These are phyloP conservation scores for Oryctes rhinoceros DNA, from an alignment of 1,140 invertebrate genomes.

Conservation along the genomic window DNA sequence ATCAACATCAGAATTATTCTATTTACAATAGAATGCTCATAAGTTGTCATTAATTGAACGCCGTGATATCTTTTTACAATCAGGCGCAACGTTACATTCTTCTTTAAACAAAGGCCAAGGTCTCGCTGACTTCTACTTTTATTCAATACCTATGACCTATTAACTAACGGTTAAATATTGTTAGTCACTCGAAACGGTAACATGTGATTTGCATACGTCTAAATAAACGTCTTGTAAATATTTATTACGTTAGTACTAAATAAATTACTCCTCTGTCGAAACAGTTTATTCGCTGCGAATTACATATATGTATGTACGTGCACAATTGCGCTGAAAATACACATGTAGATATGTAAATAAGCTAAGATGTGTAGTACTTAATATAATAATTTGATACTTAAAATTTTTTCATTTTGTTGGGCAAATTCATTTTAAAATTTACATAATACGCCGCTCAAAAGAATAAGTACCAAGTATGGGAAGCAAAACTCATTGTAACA, in stretches of 20 bases:
- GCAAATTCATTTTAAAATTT: too few relatives aligned
- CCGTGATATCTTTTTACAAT: conserved; percentile 10
- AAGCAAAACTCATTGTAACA: too few relatives aligned
- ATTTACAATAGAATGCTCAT: conserved; percentile 30
- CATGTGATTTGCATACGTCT: conserved; percentile 31
- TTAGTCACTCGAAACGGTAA: conserved; percentile 33
- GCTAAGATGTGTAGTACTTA: too few relatives aligned
- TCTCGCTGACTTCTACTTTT: conserved; percentile 21
- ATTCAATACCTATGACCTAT: conserved; percentile 34
- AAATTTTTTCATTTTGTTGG: too few relatives aligned
- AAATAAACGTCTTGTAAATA: conserved; percentile 32
- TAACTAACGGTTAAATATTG: conserved; percentile 29
- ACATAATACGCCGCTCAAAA: too few relatives aligned
- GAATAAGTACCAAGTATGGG: too few relatives aligned
- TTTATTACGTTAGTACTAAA: conserved; percentile 21
- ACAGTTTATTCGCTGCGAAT: conserved; percentile 5
- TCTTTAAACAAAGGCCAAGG: conserved; percentile 33
- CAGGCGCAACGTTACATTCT: conserved; percentile 11
- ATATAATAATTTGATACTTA: too few relatives aligned
- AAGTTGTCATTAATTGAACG: conserved; percentile 24
- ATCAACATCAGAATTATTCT: conserved; percentile 22
- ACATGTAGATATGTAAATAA: neutral
- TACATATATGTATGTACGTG: neutral
- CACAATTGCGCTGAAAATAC: neutral
- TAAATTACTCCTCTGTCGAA: conserved; percentile 19